Base-by-base conservation (phyloP, 2,888 invertebrate species). In the Epinotia bilunana region DNA sequence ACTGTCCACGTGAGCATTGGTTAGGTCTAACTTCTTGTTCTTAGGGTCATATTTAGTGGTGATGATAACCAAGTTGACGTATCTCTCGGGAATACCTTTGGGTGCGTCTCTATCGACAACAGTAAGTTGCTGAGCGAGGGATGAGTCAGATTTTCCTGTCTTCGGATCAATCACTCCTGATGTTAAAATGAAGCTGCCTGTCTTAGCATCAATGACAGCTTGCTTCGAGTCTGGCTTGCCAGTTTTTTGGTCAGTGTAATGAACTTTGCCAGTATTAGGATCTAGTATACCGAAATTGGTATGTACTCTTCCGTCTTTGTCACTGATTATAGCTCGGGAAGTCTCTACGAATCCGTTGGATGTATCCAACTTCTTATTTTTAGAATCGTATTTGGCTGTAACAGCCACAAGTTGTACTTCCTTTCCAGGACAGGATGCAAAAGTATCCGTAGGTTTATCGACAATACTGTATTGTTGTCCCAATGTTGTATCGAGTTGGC, bases 231-330 rank as follows among this genome's bases (percentile, higher is more conserved):
- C 95, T 74, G 95, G 94, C 83, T 95, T 95, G 0, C 95, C 95
- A n/a, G 95, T 95, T 77, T 93, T 91, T 0, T 93, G 94, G 83
- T 95, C 95, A 1, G 95, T 96, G 46, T 95, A 93, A 86, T 89
- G 95, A 79, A 90, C 85, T 79, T 94, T 94, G 16, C 96, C 95
- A 16, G 94, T 95, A 83, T 96, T 91, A 3, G 93, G 92, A 78
- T 95, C 95, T 18, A 95, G 90, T 91, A 96, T 79, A 91, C 96
- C 89, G 93, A 96, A 87, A 95, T 96, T 89, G 83, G 95, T 82
- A 83, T 96, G 96, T 79, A 96, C 95, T 90, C 96, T 96, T 77
- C 96, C 95, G 60, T 96, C 96, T 89, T 96, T 96, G 78, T 96
- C 96, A 80, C 95, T 96, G 78, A 96, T 95, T 80, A 96, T 93